Base-by-base conservation (phyloP, 1,140 invertebrate genomes). In the Hyles vespertilio region DNA sequence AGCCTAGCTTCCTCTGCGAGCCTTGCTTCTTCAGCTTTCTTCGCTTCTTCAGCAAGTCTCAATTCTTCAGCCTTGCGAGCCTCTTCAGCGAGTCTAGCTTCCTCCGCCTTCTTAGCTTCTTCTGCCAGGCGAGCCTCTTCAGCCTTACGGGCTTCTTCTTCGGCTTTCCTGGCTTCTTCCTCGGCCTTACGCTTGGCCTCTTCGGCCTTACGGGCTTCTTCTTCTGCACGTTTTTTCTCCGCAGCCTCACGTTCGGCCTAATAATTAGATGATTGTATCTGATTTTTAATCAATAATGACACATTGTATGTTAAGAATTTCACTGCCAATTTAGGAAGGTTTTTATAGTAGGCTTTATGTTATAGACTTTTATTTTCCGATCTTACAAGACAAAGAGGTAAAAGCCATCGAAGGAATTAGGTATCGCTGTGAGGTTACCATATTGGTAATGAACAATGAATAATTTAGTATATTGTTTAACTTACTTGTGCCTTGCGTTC, bases 31-130 rank as follows among this genome's bases (percentile, higher is more conserved):
- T 91, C 91, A 11, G 89, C 90, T 32, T 81, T 36, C 33, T 81
- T 72, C n/a, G 80, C 84, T 64, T 89, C 87, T 70, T 90, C 80
- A 6, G 74, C 73, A 45, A 78, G 44, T 5, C 81, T 72, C 46
- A 70, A 79, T 59, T 77, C 73, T 76, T 89, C 86, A 65, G 87
- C 87, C 61, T 58, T 57, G 8, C 68, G 54, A 3, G 63, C 69
- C 66, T 76, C 72, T 58, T 69, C 65, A 8, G 72, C 71, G 47
- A 82, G 66, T 9, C 87, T 82, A 8, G 86, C 81, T 59, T 91
- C 84, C 59, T 89, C 89, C 50, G 89, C 90, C 62, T 90, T 69
- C 9, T 90, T 84, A 7, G 89, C 85, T 56, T 91, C 87, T 81
- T 91, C 63, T 6, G 63, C 63, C 61, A 91, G 72, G 10, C 90